Base-by-base conservation (phyloP, 2,888 invertebrate genomes). In the Mellilla xanthometata region DNA sequence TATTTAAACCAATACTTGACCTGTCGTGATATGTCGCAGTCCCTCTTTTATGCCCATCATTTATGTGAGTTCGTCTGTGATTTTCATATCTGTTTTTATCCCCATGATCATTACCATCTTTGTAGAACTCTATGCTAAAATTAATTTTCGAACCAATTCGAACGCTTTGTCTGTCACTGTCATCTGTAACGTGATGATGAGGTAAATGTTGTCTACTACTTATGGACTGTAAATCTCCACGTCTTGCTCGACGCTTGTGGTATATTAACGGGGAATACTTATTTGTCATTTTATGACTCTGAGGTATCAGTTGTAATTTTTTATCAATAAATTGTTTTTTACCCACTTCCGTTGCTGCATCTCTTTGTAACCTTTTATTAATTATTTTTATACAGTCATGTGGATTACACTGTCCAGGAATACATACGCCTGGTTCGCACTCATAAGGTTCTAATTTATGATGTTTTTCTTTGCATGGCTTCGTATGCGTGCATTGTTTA, bases 401-500 rank as follows among this genome's bases (percentile, higher is more conserved):
- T 12, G 71, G 68, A 48, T 73, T 52, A 41, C 72, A 71, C 40
- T 66, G 41, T 5, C 64, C 72, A 12, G 73, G 71, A 8, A 61
- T 28, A 39, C 72, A 72, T 23, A 65, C 42, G 27, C 58, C 60
- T 22, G 69, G 69, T 47, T 67, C 65, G 54, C 69, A 67, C 55
- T 72, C 68, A 42, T 69, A 67, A 2, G 64, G 62, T 33, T 65
- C 12, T 15, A 35, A 15, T 35, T 27, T 35, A 15, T 27, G 13
- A 5, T 11, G 4, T 8, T 10, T 35, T 13, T 28, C 11, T 5
- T 28, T 28, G n/a, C 8, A 24, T 3, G 24, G n/a, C n/a, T 7
- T 7, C 8, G 24, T 24, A 7, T 24, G 24, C 7, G 3, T 8
- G 12, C 4, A 5, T 15, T 35, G 11, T 8, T 28, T 11, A 11